phyloP scores from a whole-genome alignment of 2,888 invertebrate genomes.

The Empis stercorea region DNA sequence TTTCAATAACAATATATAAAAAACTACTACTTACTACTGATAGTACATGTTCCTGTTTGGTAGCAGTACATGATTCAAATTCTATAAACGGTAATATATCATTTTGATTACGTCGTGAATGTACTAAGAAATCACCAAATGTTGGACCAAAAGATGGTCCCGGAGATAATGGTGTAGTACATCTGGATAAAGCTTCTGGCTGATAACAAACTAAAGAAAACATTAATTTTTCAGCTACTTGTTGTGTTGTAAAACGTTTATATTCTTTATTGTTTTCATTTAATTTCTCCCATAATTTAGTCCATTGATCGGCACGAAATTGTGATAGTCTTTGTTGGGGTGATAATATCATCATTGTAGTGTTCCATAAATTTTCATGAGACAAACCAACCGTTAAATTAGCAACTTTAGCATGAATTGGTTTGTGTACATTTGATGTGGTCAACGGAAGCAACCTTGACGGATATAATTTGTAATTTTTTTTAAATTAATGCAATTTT shows the following conservation, averaged over 20 bases:
- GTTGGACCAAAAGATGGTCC: conserved; percentile 41
- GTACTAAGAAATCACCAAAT: conserved; percentile 32
- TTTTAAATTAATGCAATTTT: not conserved
- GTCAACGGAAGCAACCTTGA: conserved; percentile 59
- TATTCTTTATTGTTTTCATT: conserved; percentile 46
- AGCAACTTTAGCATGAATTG: conserved; percentile 34
- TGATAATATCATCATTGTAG: conserved; percentile 68
- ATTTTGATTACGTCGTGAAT: conserved; percentile 35
- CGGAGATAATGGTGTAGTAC: conserved; percentile 74
- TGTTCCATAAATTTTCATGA: conserved; percentile 67
- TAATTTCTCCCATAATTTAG: conserved; percentile 62
- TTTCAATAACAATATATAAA: too few relatives aligned
- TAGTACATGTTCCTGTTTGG: conserved; percentile 77
- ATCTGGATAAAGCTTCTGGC: conserved; percentile 75
- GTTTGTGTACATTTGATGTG: conserved; percentile 34
- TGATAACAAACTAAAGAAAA: conserved; percentile 72
- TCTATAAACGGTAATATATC: conserved; percentile 68
- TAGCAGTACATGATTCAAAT: conserved; percentile 73
- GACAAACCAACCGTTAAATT: conserved; percentile 49
- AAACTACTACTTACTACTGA: conserved; percentile 68
- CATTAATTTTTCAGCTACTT: conserved; percentile 64
- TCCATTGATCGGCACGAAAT: conserved; percentile 72
- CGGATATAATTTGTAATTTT: too few relatives aligned
- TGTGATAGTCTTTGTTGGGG: conserved; percentile 75
- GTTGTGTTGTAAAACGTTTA: conserved; percentile 50